A percentile compares a stretch with the other conserved stretches of the same genome.
Conservation (phyloP, 1,140 invertebrate genomes). For the Adoxophyes honmai region DNA sequence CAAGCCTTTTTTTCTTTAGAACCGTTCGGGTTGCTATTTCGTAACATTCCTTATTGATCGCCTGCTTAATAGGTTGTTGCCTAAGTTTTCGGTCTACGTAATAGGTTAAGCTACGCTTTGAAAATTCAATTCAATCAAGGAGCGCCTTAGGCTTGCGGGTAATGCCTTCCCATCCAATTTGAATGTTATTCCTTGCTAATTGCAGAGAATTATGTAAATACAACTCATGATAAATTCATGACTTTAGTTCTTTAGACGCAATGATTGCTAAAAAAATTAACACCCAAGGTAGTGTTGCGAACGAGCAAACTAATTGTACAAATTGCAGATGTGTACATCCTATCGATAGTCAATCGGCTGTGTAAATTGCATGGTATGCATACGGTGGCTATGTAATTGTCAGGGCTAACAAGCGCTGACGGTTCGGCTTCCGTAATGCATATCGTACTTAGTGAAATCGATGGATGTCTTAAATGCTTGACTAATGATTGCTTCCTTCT, state of each 20-base stretch:
- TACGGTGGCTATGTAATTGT: neutral
- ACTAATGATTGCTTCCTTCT: neutral
- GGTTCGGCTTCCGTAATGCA: too few species aligned
- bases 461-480: neutral
- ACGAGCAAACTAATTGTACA: neutral
- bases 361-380: slow-evolving; percentile 1
- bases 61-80: neutral
- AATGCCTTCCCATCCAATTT: neutral
- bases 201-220: neutral
- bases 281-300: neutral
- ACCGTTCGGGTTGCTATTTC: too few species aligned
- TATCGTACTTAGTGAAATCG: too few species aligned
- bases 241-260: too few species aligned
- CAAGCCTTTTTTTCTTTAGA: too few species aligned
- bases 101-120: slow-evolving; percentile 9
- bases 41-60: too few species aligned
- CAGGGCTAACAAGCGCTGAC: neutral
- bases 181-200: neutral
- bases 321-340: neutral
- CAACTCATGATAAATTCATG: slow-evolving; percentile 8
- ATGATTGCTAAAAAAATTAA: too few species aligned
- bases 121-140: slow-evolving; percentile 12
- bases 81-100: slow-evolving; percentile 1
- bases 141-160: neutral
- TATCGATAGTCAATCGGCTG: neutral